Evolutionary conservation across 2,888 invertebrate genomes (phyloP), one percentile per base, ranked within the genome.

Genomic region (Pinctada fucata): DNA sequence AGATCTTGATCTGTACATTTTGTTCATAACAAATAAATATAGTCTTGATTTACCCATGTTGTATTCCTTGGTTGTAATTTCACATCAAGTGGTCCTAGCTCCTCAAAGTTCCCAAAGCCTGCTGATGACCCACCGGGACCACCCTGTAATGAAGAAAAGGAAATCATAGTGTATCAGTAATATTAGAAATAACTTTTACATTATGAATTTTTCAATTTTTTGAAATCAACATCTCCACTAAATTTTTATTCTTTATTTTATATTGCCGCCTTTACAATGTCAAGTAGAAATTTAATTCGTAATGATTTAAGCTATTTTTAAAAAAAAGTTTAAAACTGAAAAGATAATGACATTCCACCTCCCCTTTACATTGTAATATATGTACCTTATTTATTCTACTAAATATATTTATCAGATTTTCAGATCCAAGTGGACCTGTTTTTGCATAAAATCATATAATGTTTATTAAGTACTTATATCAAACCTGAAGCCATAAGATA

Each of bases 81-180:
- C 0, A 94, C 89, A 88, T 96, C 95, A 48, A 96, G 91, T 0
- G 97, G 97, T 0, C 97, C 97, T 48, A 97, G 91, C 89, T 97
- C 96, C 81, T 95, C 95, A 90, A 97, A 97, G 91, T 97, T 97
- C n/a, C 97, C 97, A 90, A 95, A 96, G 0, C 95, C 96, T 0
- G 96, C 96, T 4, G 96, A 95, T 0, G 96, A 96, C 0, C 95
- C 95, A 85, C 95, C 97, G 0, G 97, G 97, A 0, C 97, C 97
- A 3, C 97, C 97, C 94, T 97, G 13, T 16, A 75, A 58, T 13
- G 13, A 13, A 58, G 13, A 58, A 10, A 10, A 58, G 13, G 58
- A 13, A 58, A 58, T 58, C 31, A 73, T 47, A 13, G 67, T 47
- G 4, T 47, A 72, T 8, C 63, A 73, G 67, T n/a, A 65, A 48